Evolutionary conservation across 2,113 vertebrate species (phyloP), one percentile per base, ranked within the genome.

Genomic region (Ciconia stormi): DNA sequence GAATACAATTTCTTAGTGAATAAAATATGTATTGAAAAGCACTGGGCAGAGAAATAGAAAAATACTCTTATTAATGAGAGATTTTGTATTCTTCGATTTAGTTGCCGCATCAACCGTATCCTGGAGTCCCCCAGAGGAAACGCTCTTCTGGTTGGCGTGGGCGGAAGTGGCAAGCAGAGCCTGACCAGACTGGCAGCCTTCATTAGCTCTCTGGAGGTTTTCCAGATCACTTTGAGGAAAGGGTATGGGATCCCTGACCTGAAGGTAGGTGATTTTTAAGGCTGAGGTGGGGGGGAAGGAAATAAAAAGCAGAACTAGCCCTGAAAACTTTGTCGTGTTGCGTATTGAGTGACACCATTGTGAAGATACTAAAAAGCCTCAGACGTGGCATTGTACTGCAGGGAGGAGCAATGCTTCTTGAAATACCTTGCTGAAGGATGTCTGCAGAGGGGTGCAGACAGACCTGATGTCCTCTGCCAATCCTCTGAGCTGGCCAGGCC

Each of bases 81-180:
- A 16, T 79, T 94, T 40, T 67, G 50, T 88, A 4, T 71, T 47
- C 56, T 92, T 53, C 46, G 3, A 32, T 81, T 69, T 80, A 99
- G 99, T 78, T 99, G 99, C 96, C 99, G 98, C 59, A 99, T 99
- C 97, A 99, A 96, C 97, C 99, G 99, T 65, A 98, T 99, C 97
- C 97, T 99, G 98, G 98, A 99, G 98, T 99, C 98, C 85, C 99
- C 99, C 1, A 93, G 98, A 78, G 99, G 99, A 5, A 99, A 99
- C 0, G 99, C 98, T 8, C 98, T 99, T 82, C 98, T 99, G 93
- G 98, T 99, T 2, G 99, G 99, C 1, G 99, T 99, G 34, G 99
- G 99, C 0, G 99, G 99, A 14, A 99, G 99, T 0, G 99, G 99
- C 32, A 99, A 99, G 96, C 99, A 99, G 98, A 99, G 99, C 89